phyloP scores from a whole-genome alignment of 2,888 invertebrate species.

The Hypena proboscidalis region DNA sequence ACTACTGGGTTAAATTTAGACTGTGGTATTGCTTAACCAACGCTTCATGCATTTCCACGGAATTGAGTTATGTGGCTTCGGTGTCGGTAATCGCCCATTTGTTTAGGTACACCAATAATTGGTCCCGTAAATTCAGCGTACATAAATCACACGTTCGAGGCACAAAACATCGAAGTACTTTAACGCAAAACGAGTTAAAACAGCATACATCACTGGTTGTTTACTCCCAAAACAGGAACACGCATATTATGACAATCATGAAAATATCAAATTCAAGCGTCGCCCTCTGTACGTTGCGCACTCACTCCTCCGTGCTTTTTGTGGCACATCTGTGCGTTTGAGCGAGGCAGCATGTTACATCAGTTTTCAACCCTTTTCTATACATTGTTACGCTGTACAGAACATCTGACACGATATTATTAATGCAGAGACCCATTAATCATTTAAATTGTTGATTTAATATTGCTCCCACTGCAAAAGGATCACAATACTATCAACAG shows the following conservation, averaged over 20 bases:
- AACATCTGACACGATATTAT: constrained; percentile 24
- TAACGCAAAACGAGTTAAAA: constrained; percentile 56
- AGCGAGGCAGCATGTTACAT: constrained; percentile 60
- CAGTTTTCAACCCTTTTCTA: constrained; percentile 64
- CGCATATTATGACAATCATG: constrained; percentile 44
- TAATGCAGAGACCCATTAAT: constrained; percentile 1
- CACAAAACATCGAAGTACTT: constrained; percentile 58
- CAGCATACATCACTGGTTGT: constrained; percentile 46
- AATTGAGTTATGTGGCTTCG: constrained; percentile 19
- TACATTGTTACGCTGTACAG: constrained; percentile 46
- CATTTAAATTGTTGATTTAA: constrained; percentile 1
- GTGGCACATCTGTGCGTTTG: constrained; percentile 64
- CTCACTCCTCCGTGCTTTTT: constrained; percentile 52
- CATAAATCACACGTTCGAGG: constrained; percentile 67
- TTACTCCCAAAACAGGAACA: constrained; percentile 43
- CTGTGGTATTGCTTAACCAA: constrained; percentile 1
- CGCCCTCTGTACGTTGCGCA: constrained; percentile 36
- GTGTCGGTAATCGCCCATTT: constrained; percentile 62
- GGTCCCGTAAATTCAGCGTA: constrained; percentile 57
- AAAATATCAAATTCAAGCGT: constrained; percentile 50
- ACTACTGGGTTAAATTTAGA: too few relatives aligned
- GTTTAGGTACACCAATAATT: constrained; percentile 59
- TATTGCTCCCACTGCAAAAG: too few relatives aligned
- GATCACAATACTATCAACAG: too few relatives aligned
- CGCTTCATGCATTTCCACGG: not conserved